phyloP scores from a whole-genome alignment of 2,888 invertebrate genomes.

The Crematogaster levior region DNA sequence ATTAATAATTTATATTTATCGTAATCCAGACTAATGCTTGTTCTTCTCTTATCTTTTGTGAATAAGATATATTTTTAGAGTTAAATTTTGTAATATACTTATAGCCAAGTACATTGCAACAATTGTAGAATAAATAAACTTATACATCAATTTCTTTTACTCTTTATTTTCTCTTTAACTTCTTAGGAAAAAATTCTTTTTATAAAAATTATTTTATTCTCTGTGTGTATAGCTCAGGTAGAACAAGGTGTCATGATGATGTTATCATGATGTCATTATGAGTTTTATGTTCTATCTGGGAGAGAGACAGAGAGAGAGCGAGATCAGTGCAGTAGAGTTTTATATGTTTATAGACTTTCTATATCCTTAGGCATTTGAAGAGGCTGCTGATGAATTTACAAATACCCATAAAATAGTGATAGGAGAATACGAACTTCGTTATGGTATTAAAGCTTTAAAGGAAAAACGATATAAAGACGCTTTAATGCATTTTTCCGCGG shows the following conservation, averaged over 20 bases:
- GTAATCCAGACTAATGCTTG: not conserved
- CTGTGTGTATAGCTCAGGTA: not conserved
- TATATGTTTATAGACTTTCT: constrained; percentile 45
- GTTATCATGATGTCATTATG: too few species aligned
- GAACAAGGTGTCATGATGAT: too few species aligned
- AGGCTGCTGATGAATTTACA: constrained; percentile 79
- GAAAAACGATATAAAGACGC: constrained; percentile 87
- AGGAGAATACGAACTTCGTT: constrained; percentile 88
- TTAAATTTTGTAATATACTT: too few species aligned
- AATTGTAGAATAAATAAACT: constrained; percentile 12
- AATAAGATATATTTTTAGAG: not conserved
- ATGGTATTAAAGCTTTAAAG: constrained; percentile 88
- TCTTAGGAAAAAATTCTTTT: not conserved
- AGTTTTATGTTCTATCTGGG: too few species aligned
- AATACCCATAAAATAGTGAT: constrained; percentile 86
- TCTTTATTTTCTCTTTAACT: not conserved
- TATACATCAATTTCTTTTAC: not conserved
- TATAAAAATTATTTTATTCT: not conserved
- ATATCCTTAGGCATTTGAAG: constrained; percentile 75
- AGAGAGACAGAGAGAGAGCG: too few species aligned
- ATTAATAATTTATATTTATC: not conserved
- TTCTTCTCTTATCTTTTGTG: not conserved
- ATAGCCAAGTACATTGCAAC: not conserved
- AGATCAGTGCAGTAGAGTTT: not conserved
- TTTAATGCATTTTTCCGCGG: constrained; percentile 87